Base-by-base conservation (phyloP, 2,888 invertebrate species). In the Luffia ferchaultella region DNA sequence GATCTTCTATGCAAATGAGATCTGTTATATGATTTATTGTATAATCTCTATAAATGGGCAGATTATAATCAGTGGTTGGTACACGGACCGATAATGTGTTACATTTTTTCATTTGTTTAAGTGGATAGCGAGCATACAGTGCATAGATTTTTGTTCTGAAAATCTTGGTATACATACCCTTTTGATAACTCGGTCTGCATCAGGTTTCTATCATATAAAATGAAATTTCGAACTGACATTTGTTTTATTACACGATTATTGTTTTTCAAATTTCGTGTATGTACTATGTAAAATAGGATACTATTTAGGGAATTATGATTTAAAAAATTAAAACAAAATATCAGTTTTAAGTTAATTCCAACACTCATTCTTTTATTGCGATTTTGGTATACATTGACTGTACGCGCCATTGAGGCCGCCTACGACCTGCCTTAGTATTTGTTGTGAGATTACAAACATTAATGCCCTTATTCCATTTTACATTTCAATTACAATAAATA, bases 311-410 rank as follows among this genome's bases (percentile, higher is more conserved):
- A 62, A 63, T 12, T 62, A 64, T 67, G 59, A n/a, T n/a, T n/a
- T n/a, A 59, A 62, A 63, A 51, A 61, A 69, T 67, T 63, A 62
- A 67, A 68, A 75, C 71, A 68, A 73, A 76, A 70, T 73, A 67
- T 80, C 71, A 71, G 70, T 73, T 76, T 72, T 78, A 79, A 76
- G 80, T 85, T 84, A 84, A 83, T 83, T 84, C 76, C 82, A 80
- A 83, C 84, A 84, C 82, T 84, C 79, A 80, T 84, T 79, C 74
- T 82, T 85, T 85, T 76, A 84, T 84, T 83, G 73, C 72, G 72
- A 73, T 78, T 77, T 80, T 76, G 73, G 74, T 77, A 72, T 74
- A 80, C 73, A 80, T 70, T 68, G 58, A 68, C 63, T 65, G 12
- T 7, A 30, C 30, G 30, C 30, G n/a, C 30, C 30, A 63, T 66